phyloP scores from a whole-genome alignment of 2,888 invertebrate species.

The Spodoptera exigua region DNA sequence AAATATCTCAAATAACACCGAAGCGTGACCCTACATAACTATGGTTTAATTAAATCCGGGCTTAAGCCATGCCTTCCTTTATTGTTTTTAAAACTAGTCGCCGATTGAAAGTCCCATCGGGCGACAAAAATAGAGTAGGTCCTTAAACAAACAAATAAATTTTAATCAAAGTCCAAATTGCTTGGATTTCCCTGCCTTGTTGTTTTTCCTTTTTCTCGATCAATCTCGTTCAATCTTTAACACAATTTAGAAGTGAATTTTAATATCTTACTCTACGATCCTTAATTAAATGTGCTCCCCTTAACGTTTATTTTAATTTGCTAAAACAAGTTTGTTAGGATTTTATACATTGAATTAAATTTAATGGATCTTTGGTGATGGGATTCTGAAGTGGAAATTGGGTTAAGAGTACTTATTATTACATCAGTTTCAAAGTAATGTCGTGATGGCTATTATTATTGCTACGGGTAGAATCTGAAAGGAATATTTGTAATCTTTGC shows the following conservation, averaged over 20 bases:
- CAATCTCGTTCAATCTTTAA: slow-evolving; percentile 65
- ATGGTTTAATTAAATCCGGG: slow-evolving; percentile 47
- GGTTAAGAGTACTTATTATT: not conserved
- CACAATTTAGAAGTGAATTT: slow-evolving; percentile 68
- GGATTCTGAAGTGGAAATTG: slow-evolving; percentile 1
- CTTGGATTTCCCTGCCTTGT: slow-evolving; percentile 70
- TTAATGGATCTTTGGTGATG: not conserved
- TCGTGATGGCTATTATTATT: not conserved
- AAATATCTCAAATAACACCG: slow-evolving; percentile 20
- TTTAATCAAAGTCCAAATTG: slow-evolving; percentile 80
- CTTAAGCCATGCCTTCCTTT: slow-evolving; percentile 35
- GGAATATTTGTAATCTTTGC: too few species aligned
- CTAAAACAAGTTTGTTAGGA: slow-evolving; percentile 29
- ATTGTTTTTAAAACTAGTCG: slow-evolving; percentile 51
- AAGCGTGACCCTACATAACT: slow-evolving; percentile 35
- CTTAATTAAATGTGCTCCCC: slow-evolving; percentile 54
- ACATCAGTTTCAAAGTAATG: not conserved
- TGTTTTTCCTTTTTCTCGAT: slow-evolving; percentile 69
- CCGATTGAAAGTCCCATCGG: slow-evolving; percentile 59
- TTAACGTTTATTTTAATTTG: slow-evolving; percentile 50
- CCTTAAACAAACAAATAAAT: slow-evolving; percentile 76
- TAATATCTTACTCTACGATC: slow-evolving; percentile 66
- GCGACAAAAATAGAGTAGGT: slow-evolving; percentile 68
- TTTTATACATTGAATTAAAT: slow-evolving; percentile 15
- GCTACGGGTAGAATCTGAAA: too few species aligned